phyloP scores from a whole-genome alignment of 1,140 invertebrate species.

The Zaprionus ghesquierei region DNA sequence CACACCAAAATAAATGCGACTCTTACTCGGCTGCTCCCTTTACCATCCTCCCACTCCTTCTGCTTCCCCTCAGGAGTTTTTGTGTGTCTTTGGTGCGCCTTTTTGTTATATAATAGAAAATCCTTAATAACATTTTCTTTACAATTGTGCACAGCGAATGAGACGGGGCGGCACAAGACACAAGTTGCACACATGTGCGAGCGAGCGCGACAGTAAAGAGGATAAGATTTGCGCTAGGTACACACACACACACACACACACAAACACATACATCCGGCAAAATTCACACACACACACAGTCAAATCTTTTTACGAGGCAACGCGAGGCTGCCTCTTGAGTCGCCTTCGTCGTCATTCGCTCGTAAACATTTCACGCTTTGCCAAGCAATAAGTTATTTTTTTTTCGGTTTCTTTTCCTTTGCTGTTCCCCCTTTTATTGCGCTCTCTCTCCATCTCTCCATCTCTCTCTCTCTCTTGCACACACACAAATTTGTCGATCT shows the following conservation, averaged over 20 bases:
- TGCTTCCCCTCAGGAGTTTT: not conserved
- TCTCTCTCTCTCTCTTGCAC: constrained; percentile 6
- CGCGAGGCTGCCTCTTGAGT: constrained; percentile 54
- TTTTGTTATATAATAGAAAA: constrained; percentile 80
- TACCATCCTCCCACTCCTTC: not conserved
- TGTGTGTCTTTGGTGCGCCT: constrained; percentile 67
- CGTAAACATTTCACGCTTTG: constrained; percentile 80
- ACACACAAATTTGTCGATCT: constrained; percentile 23
- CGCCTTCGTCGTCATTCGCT: constrained; percentile 76
- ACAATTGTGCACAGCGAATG: constrained; percentile 57
- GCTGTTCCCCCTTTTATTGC: constrained; percentile 6
- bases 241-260: constrained; percentile 3
- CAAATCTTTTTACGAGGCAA: constrained; percentile 57
- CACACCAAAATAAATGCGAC: constrained; percentile 25
- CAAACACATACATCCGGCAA: not conserved
- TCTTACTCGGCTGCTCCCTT: not conserved
- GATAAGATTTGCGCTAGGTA: constrained; percentile 47
- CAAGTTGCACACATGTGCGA: not conserved
- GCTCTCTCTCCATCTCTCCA: constrained; percentile 20
- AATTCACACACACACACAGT: constrained; percentile 8
- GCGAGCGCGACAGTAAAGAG: constrained; percentile 19
- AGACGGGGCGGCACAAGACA: constrained; percentile 11
- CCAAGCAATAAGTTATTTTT: constrained; percentile 67
- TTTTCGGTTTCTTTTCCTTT: constrained; percentile 22
- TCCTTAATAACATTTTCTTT: constrained; percentile 82